phyloP scores from a whole-genome alignment of 2,113 vertebrate genomes.

The Aythya baeri region DNA sequence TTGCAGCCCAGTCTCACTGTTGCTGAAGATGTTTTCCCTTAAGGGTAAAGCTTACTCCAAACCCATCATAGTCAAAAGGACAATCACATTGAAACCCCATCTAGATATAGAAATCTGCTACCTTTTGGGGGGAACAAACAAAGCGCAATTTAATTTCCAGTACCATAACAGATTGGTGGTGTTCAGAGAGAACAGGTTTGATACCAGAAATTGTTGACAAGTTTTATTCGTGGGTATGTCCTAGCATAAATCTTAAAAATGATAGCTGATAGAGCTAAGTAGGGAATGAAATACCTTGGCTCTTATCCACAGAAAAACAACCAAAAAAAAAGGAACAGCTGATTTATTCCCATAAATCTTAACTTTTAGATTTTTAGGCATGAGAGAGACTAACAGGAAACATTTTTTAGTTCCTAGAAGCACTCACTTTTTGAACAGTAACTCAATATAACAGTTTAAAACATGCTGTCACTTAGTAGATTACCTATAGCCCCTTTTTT shows the following conservation, averaged over 20 bases:
- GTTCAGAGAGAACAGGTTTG: neutral
- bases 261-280: neutral
- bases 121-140: neutral
- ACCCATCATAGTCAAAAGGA: neutral
- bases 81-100: neutral
- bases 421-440: neutral
- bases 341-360: neutral
- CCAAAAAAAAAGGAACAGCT: neutral
- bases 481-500: neutral
- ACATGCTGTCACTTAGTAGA: fast-evolving
- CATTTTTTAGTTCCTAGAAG: neutral
- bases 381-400: neutral
- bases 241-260: neutral
- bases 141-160: neutral
- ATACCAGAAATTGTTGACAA: neutral
- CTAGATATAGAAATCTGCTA: neutral
- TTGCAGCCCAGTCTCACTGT: neutral
- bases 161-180: neutral
- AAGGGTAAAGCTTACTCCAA: neutral
- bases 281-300: neutral
- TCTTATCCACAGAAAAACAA: neutral
- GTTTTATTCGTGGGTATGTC: neutral
- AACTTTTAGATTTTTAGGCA: neutral
- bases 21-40: neutral
- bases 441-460: neutral